Evolutionary conservation across 2,797 vertebrate genomes (phyloP), one percentile per base, ranked within the genome.

Genomic region (Chelon labrosus): DNA sequence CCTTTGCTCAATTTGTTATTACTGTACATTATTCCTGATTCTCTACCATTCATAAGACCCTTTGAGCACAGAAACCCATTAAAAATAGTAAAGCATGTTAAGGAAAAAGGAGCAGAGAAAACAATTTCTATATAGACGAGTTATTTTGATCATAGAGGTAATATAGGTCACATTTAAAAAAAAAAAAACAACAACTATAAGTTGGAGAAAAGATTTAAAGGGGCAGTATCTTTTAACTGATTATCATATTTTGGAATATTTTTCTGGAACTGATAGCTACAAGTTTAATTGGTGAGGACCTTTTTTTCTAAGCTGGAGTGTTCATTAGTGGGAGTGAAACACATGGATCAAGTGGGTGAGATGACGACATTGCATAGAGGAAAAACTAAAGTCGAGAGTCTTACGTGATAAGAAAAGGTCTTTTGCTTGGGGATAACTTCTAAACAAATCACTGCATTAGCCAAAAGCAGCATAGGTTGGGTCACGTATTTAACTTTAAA

Each of bases 61-160:
- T 37, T 46, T 42, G 57, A 81, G 68, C 57, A 58, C 49, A 77
- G 37, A 68, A 44, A 64, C 17, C 38, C 51, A 10, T 62, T 52
- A 44, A 66, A 81, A 81, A 55, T 4, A 47, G 46, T 27, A 70
- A 75, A 66, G 59, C 60, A 11, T 25, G 8, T 46, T n/a, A 38
- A 58, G 19, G 22, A 67, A 70, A 71, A 69, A 47, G 42, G 13
- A 57, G 25, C n/a, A 12, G 22, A 41, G 19, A 27, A 50, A 60
- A 17, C 13, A 0, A 67, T 60, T 70, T 66, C 20, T 49, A 65
- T 31, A 41, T 12, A 10, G 55, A 66, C 63, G 41, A 60, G 85
- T 92, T 90, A 93, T 92, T 94, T 93, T 92, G 92, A 94, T 93
- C 89, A 86, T 89, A 92, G 90, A 92, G 79, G 79, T 72, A 20